A percentile compares a stretch with the other conserved stretches of the same genome.
Conservation (phyloP, 2,888 invertebrate genomes). For the Anoplius nigerrimus region DNA sequence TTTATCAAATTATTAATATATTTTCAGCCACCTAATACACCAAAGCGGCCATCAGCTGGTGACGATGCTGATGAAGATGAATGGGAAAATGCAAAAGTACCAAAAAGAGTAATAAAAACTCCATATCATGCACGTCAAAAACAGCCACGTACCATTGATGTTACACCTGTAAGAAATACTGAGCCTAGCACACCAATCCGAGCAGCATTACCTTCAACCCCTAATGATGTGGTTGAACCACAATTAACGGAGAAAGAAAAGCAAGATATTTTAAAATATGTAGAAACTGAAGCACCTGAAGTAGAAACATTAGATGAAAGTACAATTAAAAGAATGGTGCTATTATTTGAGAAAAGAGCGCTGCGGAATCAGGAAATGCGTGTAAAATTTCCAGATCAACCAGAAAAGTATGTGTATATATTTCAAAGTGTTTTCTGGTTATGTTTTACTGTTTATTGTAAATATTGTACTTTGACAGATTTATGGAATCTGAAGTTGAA, state of each 20-base stretch:
- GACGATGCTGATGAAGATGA: constrained; percentile 83
- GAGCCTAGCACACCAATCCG: constrained; percentile 66
- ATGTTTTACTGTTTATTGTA: neutral
- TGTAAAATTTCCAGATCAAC: constrained; percentile 97
- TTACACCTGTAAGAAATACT: constrained; percentile 47
- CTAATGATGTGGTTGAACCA: constrained; percentile 79
- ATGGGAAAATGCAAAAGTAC: constrained; percentile 79
- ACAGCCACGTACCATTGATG: constrained; percentile 65
- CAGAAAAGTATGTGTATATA: constrained; percentile 83
- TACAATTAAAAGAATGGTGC: constrained; percentile 89
- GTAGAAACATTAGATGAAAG: constrained; percentile 93
- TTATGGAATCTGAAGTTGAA: constrained; percentile 98
- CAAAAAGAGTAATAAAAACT: constrained; percentile 75
- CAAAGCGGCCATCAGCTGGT: constrained; percentile 83
- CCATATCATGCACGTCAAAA: constrained; percentile 74
- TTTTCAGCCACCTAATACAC: constrained; percentile 87
- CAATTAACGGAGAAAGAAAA: constrained; percentile 84
- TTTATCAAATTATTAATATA: neutral
- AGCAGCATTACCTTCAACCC: constrained; percentile 76
- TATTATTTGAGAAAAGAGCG: constrained; percentile 95
- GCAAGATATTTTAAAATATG: constrained; percentile 87
- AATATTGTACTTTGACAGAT: constrained; percentile 75
- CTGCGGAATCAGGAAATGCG: constrained; percentile 97
- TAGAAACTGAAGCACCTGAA: constrained; percentile 88
- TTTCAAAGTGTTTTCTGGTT: neutral